These are phyloP conservation scores for Calliphora vomitoria DNA, from an alignment of 2,888 invertebrate genomes.

Conservation along the genomic window DNA sequence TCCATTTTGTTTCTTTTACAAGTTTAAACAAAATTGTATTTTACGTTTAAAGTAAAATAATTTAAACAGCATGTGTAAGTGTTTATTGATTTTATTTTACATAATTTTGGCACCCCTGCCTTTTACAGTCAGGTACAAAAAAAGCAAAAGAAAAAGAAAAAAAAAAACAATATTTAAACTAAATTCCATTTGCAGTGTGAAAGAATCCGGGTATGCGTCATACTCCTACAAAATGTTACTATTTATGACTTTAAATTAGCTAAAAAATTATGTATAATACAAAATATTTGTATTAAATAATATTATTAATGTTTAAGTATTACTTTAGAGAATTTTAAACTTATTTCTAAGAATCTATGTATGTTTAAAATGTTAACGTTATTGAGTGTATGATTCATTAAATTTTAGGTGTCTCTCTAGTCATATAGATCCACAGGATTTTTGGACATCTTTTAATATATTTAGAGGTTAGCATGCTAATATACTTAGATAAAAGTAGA, in stretches of 20 bases:
- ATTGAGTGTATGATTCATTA: neutral
- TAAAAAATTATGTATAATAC: neutral
- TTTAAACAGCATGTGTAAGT: neutral
- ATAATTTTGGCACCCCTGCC: slow-evolving; percentile 19
- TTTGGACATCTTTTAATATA: no score
- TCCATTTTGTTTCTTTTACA: neutral
- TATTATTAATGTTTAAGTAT: neutral
- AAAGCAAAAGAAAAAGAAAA: no score
- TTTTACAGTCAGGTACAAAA: neutral
- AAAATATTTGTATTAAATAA: neutral
- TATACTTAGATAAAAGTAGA: no score
- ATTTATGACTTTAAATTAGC: neutral
- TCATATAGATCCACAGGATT: no score
- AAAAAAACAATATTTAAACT: neutral
- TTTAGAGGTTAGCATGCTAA: no score
- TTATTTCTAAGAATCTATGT: neutral
- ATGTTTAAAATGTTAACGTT: neutral
- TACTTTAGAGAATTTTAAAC: neutral
- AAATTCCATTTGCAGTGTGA: neutral
- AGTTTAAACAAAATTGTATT: neutral
- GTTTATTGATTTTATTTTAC: neutral
- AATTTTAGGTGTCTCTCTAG: no score
- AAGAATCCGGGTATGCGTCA: slow-evolving; percentile 40
- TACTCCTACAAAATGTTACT: neutral
- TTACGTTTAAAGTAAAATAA: neutral